Conservation (phyloP, 1,140 invertebrate species). For the Bombus superbus region DNA sequence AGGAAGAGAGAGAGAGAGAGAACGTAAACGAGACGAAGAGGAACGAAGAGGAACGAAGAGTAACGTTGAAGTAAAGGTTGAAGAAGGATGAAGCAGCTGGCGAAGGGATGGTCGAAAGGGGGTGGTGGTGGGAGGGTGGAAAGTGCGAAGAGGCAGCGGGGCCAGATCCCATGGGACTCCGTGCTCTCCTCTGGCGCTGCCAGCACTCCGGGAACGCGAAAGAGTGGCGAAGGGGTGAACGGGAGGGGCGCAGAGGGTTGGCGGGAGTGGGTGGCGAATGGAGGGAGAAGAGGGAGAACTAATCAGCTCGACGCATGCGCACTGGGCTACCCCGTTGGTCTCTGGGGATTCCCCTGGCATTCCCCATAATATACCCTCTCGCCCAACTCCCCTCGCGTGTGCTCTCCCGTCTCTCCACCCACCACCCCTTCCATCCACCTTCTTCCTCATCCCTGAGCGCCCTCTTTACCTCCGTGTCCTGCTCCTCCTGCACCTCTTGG, state of each 20-base stretch:
- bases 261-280: conserved; percentile 33
- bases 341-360: conserved; percentile 78
- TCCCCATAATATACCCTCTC: conserved; percentile 75
- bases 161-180: conserved; percentile 77
- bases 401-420: neutral
- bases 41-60: neutral
- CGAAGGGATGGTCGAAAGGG: conserved; percentile 7
- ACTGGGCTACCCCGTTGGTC: conserved; percentile 70
- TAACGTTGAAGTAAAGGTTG: conserved; percentile 6
- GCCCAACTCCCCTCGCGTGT: conserved; percentile 53
- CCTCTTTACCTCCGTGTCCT: conserved; percentile 56
- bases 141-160: conserved; percentile 72
- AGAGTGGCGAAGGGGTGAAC: conserved; percentile 38
- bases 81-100: neutral
- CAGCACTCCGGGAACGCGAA: conserved; percentile 74
- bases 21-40: conserved; percentile 12
- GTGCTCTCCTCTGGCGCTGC: conserved; percentile 78
- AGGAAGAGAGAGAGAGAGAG: neutral
- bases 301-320: conserved; percentile 80
- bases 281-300: conserved; percentile 71
- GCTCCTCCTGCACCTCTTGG: conserved; percentile 33
- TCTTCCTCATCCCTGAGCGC: conserved; percentile 33
- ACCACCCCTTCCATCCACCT: neutral
- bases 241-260: conserved; percentile 43
- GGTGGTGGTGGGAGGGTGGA: conserved; percentile 36